Conservation (phyloP, 1,140 invertebrate genomes). For the Plectrocnemia conspersa region DNA sequence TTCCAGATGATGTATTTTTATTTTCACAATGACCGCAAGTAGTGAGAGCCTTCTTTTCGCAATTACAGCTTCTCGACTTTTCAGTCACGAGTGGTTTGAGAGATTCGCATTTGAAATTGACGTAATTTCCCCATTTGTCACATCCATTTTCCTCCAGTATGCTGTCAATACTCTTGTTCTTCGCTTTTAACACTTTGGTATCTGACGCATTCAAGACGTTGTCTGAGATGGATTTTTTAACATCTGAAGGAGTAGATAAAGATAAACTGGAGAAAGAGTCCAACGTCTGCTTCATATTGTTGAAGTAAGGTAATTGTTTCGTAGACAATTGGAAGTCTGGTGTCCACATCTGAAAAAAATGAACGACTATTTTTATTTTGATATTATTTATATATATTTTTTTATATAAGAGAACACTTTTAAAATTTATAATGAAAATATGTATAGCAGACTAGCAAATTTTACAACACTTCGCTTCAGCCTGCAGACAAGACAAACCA, state of each 20-base stretch:
- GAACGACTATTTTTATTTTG: constrained; percentile 26
- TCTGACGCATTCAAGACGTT: constrained; percentile 26
- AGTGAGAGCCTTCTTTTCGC: constrained; percentile 27
- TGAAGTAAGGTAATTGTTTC: constrained; percentile 29
- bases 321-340: constrained; percentile 31
- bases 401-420: too few species aligned
- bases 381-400: too few species aligned
- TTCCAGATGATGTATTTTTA: constrained; percentile 1
- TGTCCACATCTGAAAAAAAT: constrained; percentile 34
- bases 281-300: constrained; percentile 31
- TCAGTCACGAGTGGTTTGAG: constrained; percentile 30
- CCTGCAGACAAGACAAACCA: too few species aligned
- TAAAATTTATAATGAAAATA: too few species aligned
- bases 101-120: constrained; percentile 31
- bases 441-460: too few species aligned
- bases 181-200: constrained; percentile 16
- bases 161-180: constrained; percentile 32
- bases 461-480: too few species aligned
- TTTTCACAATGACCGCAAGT: constrained; percentile 24
- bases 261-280: constrained; percentile 33
- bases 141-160: constrained; percentile 30
- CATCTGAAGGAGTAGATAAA: constrained; percentile 17
- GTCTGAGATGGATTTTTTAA: constrained; percentile 32
- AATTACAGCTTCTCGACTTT: constrained; percentile 28
- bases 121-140: constrained; percentile 34